Percentiles rank a stretch among this genome's conserved stretches.
These are phyloP conservation scores for Schizopygopsis pylzovi DNA, from an alignment of 2,797 vertebrate species.

Conservation along the genomic window DNA sequence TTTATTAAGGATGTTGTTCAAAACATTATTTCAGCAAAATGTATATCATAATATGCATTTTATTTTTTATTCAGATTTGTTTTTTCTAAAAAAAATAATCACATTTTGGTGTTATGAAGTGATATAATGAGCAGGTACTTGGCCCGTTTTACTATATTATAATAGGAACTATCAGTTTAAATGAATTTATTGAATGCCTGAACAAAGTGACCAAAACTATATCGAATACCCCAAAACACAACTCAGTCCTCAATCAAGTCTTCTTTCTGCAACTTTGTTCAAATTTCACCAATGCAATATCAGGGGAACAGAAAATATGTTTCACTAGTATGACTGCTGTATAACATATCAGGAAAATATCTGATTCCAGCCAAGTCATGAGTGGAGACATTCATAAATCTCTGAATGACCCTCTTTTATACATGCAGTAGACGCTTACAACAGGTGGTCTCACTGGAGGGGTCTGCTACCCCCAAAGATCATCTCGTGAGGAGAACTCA, in stretches of 20 bases:
- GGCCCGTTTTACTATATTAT: neutral
- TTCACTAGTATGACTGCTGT: neutral
- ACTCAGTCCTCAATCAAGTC: neutral
- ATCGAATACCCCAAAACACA: neutral
- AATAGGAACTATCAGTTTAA: neutral
- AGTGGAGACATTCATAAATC: conserved; percentile 31
- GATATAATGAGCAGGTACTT: neutral
- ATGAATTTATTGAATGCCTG: neutral
- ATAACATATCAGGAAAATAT: conserved; percentile 12
- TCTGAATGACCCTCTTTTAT: conserved; percentile 27
- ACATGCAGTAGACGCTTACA: neutral
- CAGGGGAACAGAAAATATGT: neutral
- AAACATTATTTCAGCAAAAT: neutral
- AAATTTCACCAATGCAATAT: conserved; percentile 1
- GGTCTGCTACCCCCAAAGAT: conserved; percentile 16
- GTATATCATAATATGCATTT: neutral
- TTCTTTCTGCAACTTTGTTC: neutral
- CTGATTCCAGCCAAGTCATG: conserved; percentile 1
- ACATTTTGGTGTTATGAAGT: neutral
- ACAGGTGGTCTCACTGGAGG: conserved; percentile 17
- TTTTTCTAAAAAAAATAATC: neutral
- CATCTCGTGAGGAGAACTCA: neutral
- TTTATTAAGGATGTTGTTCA: neutral
- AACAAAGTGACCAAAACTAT: neutral
- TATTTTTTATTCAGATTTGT: neutral